phyloP scores from a whole-genome alignment of 2,113 vertebrate species.

The Euleptes europaea region DNA sequence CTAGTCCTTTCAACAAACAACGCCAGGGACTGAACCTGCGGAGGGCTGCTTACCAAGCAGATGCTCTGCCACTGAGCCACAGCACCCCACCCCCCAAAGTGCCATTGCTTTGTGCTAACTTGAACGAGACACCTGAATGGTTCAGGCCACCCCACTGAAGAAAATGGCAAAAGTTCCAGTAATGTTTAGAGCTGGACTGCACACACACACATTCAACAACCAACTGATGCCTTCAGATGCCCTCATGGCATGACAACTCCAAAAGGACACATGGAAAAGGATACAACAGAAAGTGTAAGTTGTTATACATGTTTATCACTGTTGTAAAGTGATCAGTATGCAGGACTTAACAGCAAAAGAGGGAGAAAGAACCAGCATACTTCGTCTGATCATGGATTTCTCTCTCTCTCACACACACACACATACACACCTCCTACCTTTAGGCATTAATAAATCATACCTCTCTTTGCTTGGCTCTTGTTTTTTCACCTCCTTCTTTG shows the following conservation, averaged over 20 bases:
- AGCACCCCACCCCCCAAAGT: neutral
- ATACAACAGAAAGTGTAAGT: neutral
- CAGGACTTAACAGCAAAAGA: neutral
- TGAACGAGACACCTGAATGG: neutral
- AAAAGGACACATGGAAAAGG: neutral
- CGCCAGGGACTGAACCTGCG: too few relatives aligned
- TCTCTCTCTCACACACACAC: neutral
- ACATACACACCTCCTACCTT: neutral
- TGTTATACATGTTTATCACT: neutral
- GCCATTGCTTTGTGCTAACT: accelerated
- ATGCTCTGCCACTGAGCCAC: too few relatives aligned
- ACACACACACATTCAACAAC: too few relatives aligned
- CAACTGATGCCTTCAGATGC: neutral
- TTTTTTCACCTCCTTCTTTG: slow-evolving; percentile 43
- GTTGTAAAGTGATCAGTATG: neutral
- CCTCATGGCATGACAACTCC: neutral
- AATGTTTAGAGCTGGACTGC: neutral
- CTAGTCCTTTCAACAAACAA: too few relatives aligned
- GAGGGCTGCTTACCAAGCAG: too few relatives aligned
- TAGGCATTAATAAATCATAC: slow-evolving; percentile 55
- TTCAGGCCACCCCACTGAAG: neutral
- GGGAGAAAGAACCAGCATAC: too few relatives aligned
- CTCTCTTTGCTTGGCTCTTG: slow-evolving; percentile 62
- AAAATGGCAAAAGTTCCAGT: neutral
- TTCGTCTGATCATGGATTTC: neutral